These are phyloP conservation scores for Crenichthys baileyi DNA, from an alignment of 2,797 vertebrate genomes.

Conservation along the genomic window DNA sequence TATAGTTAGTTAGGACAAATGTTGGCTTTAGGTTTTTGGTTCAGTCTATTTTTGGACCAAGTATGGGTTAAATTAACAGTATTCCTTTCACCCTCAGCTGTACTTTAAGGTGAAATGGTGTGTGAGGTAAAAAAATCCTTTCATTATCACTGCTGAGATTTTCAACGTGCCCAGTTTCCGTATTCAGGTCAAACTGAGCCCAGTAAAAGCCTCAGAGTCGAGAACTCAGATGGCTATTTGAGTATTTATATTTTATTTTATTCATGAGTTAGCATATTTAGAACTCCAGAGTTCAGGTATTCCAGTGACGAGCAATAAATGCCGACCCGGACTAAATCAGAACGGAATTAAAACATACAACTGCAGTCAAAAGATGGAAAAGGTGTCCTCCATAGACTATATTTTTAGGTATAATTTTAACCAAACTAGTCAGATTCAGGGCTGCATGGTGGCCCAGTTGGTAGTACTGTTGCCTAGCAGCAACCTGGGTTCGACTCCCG, in stretches of 20 bases:
- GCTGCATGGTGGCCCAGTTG: too few relatives aligned
- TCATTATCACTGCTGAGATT: background rate
- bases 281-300: constrained; percentile 4
- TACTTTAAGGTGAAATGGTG: constrained; percentile 1
- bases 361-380: background rate
- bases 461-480: too few relatives aligned
- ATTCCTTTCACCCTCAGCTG: background rate
- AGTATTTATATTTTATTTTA: constrained; percentile 4
- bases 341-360: background rate
- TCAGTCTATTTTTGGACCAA: background rate
- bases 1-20: background rate
- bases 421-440: background rate
- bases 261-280: background rate
- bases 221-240: background rate
- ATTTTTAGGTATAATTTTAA: background rate
- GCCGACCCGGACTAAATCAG: background rate
- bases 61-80: background rate
- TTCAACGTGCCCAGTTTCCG: constrained; percentile 2
- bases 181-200: constrained; percentile 14
- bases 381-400: background rate
- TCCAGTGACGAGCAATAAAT: background rate
- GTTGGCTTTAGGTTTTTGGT: background rate
- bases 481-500: too few relatives aligned
- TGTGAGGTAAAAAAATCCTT: background rate
- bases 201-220: constrained; percentile 3